A percentile compares a stretch with the other conserved stretches of the same genome.
phyloP scores from a whole-genome alignment of 2,888 invertebrate genomes.

The Drosophila fulvimacula region DNA sequence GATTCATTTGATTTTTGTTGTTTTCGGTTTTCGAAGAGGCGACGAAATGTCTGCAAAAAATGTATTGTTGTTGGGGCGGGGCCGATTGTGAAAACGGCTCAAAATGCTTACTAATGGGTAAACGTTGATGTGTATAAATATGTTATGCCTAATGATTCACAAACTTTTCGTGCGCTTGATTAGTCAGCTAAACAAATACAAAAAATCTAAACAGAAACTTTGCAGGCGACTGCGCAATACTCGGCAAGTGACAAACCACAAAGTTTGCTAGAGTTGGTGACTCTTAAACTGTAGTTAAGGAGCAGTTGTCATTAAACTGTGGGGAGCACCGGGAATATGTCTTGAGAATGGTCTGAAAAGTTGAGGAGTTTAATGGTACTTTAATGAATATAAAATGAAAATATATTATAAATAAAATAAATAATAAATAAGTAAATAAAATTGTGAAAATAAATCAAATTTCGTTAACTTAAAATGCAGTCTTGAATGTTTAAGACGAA shows the following conservation, averaged over 20 bases:
- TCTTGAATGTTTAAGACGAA: no score
- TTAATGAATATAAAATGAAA: not conserved
- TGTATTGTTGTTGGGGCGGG: not conserved
- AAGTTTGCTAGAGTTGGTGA: not conserved
- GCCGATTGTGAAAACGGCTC: slow-evolving; percentile 9
- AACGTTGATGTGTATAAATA: not conserved
- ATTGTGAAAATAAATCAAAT: no score
- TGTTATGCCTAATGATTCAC: not conserved
- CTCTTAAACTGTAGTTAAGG: not conserved
- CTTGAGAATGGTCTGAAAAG: not conserved
- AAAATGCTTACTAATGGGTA: slow-evolving; percentile 12
- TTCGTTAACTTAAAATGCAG: no score
- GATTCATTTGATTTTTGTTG: slow-evolving; percentile 1
- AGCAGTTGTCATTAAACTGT: not conserved
- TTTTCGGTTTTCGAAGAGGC: slow-evolving; percentile 45
- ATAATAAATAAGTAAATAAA: no score
- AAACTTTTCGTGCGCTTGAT: slow-evolving; percentile 1
- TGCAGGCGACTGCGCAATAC: not conserved
- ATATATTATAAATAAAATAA: not conserved
- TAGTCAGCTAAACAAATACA: slow-evolving; percentile 10
- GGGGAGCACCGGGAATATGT: not conserved
- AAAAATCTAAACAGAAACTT: not conserved
- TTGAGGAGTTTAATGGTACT: not conserved
- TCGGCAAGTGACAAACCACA: not conserved
- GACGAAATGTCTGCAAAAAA: slow-evolving; percentile 39